Evolutionary conservation across 2,888 invertebrate species (phyloP).

Genomic region (Epistrophe eligans): DNA sequence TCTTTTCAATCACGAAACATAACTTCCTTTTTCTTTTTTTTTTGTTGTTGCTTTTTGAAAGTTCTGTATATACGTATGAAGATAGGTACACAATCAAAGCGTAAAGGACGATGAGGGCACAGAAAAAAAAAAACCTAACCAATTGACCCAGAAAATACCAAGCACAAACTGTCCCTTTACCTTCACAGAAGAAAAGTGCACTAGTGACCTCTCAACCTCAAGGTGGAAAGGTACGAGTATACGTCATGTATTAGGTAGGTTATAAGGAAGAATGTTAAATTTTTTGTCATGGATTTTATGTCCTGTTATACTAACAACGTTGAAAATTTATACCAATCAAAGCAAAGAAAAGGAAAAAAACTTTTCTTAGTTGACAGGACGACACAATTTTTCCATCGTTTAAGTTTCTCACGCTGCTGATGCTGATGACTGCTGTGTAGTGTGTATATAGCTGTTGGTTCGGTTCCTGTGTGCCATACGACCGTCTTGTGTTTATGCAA

Average conservation of each 20-base stretch:
- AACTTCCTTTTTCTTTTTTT: conserved; percentile 29
- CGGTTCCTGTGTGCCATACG: not conserved
- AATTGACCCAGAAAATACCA: conserved; percentile 69
- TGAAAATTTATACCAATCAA: conserved; percentile 1
- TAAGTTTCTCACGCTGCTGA: conserved; percentile 23
- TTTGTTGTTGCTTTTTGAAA: conserved; percentile 30
- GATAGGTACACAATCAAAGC: not conserved
- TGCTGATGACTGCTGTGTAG: not conserved
- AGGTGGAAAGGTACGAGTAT: conserved; percentile 6
- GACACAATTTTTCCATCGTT: conserved; percentile 45
- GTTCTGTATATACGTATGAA: not conserved
- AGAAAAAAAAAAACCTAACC: conserved; percentile 41
- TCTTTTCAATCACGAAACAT: conserved; percentile 64
- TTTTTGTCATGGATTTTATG: conserved; percentile 46
- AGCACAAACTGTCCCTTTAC: conserved; percentile 45
- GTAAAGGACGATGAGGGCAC: conserved; percentile 7
- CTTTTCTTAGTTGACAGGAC: conserved; percentile 67
- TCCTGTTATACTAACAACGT: conserved; percentile 26
- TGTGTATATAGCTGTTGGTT: too few species aligned
- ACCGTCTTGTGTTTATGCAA: conserved; percentile 57
- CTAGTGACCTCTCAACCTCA: conserved; percentile 70
- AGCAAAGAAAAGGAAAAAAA: conserved; percentile 17
- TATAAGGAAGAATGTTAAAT: conserved; percentile 32
- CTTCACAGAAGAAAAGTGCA: conserved; percentile 57
- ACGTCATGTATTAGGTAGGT: conserved; percentile 23